Evolutionary conservation across 2,888 invertebrate genomes (phyloP).

Genomic region (Apocheima hispidaria): DNA sequence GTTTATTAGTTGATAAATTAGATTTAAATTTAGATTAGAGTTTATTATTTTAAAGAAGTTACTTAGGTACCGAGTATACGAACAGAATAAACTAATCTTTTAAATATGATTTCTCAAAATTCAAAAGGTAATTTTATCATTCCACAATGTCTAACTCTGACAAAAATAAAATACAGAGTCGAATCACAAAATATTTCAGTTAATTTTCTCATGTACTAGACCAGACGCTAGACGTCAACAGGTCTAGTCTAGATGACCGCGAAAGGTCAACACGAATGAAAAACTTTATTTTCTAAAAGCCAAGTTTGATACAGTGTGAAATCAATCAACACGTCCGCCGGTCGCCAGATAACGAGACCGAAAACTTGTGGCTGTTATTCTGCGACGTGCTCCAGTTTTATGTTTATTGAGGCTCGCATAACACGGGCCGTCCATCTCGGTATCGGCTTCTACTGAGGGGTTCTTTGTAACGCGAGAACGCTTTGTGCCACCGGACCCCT

Average conservation of each 20-base stretch:
- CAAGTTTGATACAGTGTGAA: constrained; percentile 31
- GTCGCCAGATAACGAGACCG: constrained; percentile 49
- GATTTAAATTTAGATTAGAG: too few relatives aligned
- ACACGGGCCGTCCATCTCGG: constrained; percentile 38
- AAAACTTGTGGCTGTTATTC: constrained; percentile 50
- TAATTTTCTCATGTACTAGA: not conserved
- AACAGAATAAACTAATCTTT: not conserved
- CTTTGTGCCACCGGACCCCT: constrained; percentile 35
- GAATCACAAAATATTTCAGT: not conserved
- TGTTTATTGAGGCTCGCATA: constrained; percentile 47
- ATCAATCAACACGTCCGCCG: constrained; percentile 48
- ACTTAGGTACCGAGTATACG: too few relatives aligned
- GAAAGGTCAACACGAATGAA: constrained; percentile 15
- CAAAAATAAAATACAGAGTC: not conserved
- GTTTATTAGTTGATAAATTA: too few relatives aligned
- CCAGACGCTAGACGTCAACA: constrained; percentile 20
- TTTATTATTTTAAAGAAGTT: too few relatives aligned
- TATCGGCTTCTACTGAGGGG: constrained; percentile 39
- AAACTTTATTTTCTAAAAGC: constrained; percentile 18
- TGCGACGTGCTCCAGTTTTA: constrained; percentile 46
- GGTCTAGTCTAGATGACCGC: constrained; percentile 24
- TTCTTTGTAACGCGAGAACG: constrained; percentile 39
- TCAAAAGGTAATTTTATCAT: not conserved
- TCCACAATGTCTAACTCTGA: not conserved
- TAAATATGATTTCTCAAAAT: not conserved